Conservation (phyloP, 2,113 vertebrate species). For the Oryzias woworae region DNA sequence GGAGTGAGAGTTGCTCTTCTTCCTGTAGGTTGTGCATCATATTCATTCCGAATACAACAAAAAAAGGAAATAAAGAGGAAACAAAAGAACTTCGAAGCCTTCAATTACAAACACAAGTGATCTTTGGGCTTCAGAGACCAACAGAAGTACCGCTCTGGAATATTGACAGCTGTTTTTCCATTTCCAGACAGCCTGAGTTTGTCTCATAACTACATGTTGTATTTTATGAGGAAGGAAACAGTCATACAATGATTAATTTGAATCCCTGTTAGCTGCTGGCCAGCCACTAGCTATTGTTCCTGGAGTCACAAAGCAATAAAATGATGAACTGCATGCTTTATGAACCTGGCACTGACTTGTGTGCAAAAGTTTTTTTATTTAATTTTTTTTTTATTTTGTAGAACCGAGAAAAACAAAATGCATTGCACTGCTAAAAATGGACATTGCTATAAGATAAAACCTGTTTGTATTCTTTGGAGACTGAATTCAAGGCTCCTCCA, state of each 20-base stretch:
- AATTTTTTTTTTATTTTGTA: conserved; percentile 5
- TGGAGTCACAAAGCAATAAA: conserved; percentile 29
- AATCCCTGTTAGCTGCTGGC: conserved; percentile 41
- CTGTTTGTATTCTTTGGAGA: too few relatives aligned
- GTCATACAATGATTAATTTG: conserved; percentile 35
- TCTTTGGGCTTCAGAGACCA: conserved; percentile 41
- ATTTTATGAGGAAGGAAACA: conserved; percentile 23
- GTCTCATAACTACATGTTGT: conserved; percentile 32
- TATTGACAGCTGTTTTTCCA: conserved; percentile 35
- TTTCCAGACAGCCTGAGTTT: conserved; percentile 38
- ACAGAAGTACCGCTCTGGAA: conserved; percentile 37
- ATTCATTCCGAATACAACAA: conserved; percentile 14
- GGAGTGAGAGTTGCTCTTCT: conserved; percentile 18
- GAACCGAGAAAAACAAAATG: conserved; percentile 12
- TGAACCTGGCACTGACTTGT: conserved; percentile 23
- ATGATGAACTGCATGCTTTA: conserved; percentile 27
- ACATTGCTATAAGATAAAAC: not conserved
- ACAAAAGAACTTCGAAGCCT: conserved; percentile 38
- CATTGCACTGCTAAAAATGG: conserved; percentile 4
- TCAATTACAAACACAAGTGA: conserved; percentile 34
- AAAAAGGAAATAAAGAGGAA: conserved; percentile 26
- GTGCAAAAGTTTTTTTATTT: conserved; percentile 31
- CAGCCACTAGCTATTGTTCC: conserved; percentile 25
- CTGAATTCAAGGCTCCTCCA: too few relatives aligned
- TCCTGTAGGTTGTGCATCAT: conserved; percentile 19